Evolutionary conservation across 2,113 vertebrate species (phyloP), one percentile per base, ranked within the genome.

Genomic region (Fukomys damarensis): DNA sequence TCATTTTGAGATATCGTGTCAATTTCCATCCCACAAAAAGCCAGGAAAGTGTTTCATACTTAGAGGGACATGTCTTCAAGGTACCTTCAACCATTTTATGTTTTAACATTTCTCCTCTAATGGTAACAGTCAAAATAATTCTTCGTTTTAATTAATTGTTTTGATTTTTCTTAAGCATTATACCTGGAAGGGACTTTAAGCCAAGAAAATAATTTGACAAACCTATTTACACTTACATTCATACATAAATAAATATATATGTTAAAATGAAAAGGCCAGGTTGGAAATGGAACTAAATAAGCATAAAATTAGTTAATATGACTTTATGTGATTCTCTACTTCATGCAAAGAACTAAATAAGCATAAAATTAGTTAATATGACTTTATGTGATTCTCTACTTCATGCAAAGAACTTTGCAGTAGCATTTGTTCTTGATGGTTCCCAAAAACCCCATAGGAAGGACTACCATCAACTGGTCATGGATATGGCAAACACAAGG

Each of bases 261-360:
- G 80, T 83, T 93, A 43, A 89, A 87, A 94, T 70, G 28, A 95
- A 91, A 95, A 82, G n/a, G 26, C 49, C 63, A 87, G 61, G 63
- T 65, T 87, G 54, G 80, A 95, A 70, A 32, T 74, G 6, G 41
- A 93, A 91, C 22, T 22, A 93, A 89, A 91, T 66, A 16, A 65
- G 61, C 79, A 89, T 86, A 95, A 97, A 96, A 95, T 92, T 90
- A 90, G 92, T 56, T 66, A 95, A 54, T 2, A 68, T n/a, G 28
- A 84, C 5, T 65, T 65, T 58, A 54, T 82, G 30, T 30, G 28
- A 58, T 94, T 87, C 28, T 94, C 49, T 89, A 38, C 22, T 86
- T 35, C 41, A 63, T 49, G n/a, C n/a, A n/a, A n/a, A n/a, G 41
- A 93, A 91, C 22, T 22, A 93, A 89, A 91, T 66, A 16, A 65